Conservation (phyloP, 1,140 invertebrate genomes). For the Melipona quadrifasciata region DNA sequence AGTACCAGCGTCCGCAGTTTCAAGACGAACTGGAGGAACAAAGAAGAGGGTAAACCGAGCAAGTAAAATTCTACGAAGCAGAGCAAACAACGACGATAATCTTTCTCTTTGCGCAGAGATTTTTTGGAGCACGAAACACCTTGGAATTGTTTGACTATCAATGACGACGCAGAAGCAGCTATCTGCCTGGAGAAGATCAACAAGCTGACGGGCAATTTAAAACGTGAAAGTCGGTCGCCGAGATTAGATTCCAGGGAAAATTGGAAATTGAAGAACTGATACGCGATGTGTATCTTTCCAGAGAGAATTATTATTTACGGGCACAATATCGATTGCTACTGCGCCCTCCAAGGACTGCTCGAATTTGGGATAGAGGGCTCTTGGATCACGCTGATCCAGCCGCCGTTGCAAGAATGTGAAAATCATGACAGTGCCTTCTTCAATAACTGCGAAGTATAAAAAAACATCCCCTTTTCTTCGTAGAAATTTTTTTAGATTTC, state of each 20-base stretch:
- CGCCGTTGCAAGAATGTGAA: slow-evolving; percentile 69
- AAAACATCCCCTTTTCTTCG: background rate
- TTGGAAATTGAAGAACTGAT: background rate
- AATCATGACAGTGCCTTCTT: slow-evolving; percentile 76
- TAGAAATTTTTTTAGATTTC: no score
- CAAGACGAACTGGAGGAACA: slow-evolving; percentile 60
- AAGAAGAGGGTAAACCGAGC: slow-evolving; percentile 67
- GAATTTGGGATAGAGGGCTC: slow-evolving; percentile 81
- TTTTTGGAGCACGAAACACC: slow-evolving; percentile 71
- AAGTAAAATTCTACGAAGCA: rapidly evolving
- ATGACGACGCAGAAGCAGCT: slow-evolving; percentile 82
- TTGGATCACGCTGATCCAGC: slow-evolving; percentile 83
- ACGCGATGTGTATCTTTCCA: slow-evolving; percentile 43
- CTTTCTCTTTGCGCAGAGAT: slow-evolving; percentile 57
- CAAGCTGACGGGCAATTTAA: slow-evolving; percentile 74
- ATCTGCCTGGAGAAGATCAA: slow-evolving; percentile 78
- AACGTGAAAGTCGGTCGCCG: slow-evolving; percentile 56
- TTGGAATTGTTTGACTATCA: slow-evolving; percentile 84
- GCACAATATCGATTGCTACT: slow-evolving; percentile 83
- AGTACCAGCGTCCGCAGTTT: slow-evolving; percentile 83
- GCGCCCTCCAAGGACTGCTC: slow-evolving; percentile 83
- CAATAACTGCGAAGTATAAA: slow-evolving; percentile 67
- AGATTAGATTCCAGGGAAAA: no score
- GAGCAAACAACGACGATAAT: no score
- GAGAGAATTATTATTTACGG: slow-evolving; percentile 84